A percentile compares a stretch with the other conserved stretches of the same genome.
Conservation (phyloP, 2,113 vertebrate genomes). For the Trematomus loennbergii region DNA sequence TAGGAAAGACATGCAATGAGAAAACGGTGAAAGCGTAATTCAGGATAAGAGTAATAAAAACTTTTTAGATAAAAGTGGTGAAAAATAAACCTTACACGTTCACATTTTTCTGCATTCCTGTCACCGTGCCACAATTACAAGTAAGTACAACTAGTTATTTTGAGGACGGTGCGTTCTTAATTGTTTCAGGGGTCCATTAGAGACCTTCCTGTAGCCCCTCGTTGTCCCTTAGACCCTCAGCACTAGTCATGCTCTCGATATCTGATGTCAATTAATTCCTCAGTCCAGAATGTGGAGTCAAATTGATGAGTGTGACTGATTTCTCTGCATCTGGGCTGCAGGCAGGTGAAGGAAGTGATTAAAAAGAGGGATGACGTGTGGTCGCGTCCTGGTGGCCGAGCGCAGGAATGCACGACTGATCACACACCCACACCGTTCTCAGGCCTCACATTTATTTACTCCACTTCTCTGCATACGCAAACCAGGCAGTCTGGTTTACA, state of each 20-base stretch:
- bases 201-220: neutral
- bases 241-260: conserved; percentile 24
- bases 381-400: conserved; percentile 69
- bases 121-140: neutral
- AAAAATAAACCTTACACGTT: too few species aligned
- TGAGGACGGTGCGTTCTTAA: neutral
- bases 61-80: too few species aligned
- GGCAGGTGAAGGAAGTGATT: conserved; percentile 83
- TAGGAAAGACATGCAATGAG: too few species aligned
- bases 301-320: conserved; percentile 42
- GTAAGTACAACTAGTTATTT: neutral
- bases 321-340: conserved; percentile 54
- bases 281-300: conserved; percentile 36
- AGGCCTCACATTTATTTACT: conserved; percentile 81
- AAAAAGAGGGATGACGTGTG: conserved; percentile 66
- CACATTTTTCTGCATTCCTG: neutral
- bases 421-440: conserved; percentile 65
- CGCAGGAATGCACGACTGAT: conserved; percentile 78
- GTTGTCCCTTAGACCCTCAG: conserved; percentile 22
- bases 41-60: too few species aligned
- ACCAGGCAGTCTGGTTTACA: conserved; percentile 75
- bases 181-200: neutral
- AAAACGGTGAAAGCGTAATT: too few species aligned
- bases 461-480: conserved; percentile 64
- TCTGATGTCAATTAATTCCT: conserved; percentile 60